These are phyloP conservation scores for Drosophila paranaensis DNA, from an alignment of 2,888 invertebrate genomes.

Conservation along the genomic window DNA sequence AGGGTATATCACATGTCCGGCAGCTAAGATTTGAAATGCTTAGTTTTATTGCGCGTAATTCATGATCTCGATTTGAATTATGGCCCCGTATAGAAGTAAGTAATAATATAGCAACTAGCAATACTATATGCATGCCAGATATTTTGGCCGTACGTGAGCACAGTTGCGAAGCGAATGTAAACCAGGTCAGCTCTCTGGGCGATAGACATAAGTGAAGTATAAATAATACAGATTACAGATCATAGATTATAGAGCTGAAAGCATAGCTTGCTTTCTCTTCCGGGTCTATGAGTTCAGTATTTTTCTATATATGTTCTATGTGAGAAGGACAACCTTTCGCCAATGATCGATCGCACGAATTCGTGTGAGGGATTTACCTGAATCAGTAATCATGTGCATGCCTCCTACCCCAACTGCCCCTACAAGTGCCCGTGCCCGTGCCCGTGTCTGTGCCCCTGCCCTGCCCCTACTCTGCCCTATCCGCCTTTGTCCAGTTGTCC, in stretches of 20 bases:
- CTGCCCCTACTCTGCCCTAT: neutral
- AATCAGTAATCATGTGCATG: slow-evolving; percentile 60
- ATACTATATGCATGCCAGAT: slow-evolving; percentile 9
- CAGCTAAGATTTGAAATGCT: slow-evolving; percentile 2
- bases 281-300: slow-evolving; percentile 12
- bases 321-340: slow-evolving; percentile 65
- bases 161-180: slow-evolving; percentile 44
- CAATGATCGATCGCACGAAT: slow-evolving; percentile 34
- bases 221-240: slow-evolving; percentile 1
- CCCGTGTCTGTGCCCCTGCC: neutral
- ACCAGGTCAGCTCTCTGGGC: slow-evolving; percentile 48
- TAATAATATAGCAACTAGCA: slow-evolving; percentile 32
- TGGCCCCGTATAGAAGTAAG: slow-evolving; percentile 13
- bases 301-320: slow-evolving; percentile 14
- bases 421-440: neutral
- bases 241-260: neutral
- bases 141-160: slow-evolving; percentile 26
- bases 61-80: slow-evolving; percentile 35
- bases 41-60: slow-evolving; percentile 14
- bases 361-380: slow-evolving; percentile 73
- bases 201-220: neutral
- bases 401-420: neutral
- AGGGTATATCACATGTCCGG: slow-evolving; percentile 1
- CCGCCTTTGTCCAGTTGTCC: slow-evolving; percentile 26
- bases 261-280: slow-evolving; percentile 30